Conservation (phyloP, 2,888 invertebrate species). For the Drosophila subquinaria region DNA sequence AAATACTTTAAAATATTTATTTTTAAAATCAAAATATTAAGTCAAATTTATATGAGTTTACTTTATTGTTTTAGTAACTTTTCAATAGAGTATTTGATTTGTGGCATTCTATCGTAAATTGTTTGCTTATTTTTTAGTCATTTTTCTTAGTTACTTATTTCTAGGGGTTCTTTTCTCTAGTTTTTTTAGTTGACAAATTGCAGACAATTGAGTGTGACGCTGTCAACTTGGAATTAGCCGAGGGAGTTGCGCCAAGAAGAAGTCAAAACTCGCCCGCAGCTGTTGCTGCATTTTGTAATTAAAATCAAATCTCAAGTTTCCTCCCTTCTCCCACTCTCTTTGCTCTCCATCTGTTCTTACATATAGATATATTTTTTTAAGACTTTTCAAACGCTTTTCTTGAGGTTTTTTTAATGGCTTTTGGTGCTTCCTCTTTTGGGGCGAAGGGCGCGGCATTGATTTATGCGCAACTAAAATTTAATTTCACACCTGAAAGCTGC, state of each 20-base stretch:
- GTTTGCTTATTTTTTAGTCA: slow-evolving; percentile 3
- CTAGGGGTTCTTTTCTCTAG: slow-evolving; percentile 18
- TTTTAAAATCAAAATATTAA: too few species aligned
- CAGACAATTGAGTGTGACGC: slow-evolving; percentile 61
- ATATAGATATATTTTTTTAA: slow-evolving; percentile 30
- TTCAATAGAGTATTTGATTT: slow-evolving; percentile 11
- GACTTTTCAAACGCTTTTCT: slow-evolving; percentile 54
- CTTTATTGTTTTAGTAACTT: background rate
- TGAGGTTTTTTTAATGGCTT: slow-evolving; percentile 22
- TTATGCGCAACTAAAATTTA: slow-evolving; percentile 45
- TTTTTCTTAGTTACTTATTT: slow-evolving; percentile 22
- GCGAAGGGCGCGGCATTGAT: slow-evolving; percentile 31
- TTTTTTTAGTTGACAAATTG: slow-evolving; percentile 58
- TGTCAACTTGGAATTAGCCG: slow-evolving; percentile 36
- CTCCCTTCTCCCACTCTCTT: background rate
- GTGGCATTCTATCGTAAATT: slow-evolving; percentile 3
- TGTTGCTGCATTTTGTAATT: slow-evolving; percentile 41
- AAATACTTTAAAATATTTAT: too few species aligned
- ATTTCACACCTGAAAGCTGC: slow-evolving; percentile 50
- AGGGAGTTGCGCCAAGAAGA: slow-evolving; percentile 9
- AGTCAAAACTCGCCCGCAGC: slow-evolving; percentile 51
- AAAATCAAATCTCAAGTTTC: slow-evolving; percentile 57
- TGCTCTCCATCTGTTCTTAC: background rate
- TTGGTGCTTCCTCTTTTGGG: slow-evolving; percentile 35
- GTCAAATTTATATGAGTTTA: too few species aligned